Evolutionary conservation across 2,797 vertebrate species (phyloP), one percentile per base, ranked within the genome.

Genomic region (Mastacembelus armatus): DNA sequence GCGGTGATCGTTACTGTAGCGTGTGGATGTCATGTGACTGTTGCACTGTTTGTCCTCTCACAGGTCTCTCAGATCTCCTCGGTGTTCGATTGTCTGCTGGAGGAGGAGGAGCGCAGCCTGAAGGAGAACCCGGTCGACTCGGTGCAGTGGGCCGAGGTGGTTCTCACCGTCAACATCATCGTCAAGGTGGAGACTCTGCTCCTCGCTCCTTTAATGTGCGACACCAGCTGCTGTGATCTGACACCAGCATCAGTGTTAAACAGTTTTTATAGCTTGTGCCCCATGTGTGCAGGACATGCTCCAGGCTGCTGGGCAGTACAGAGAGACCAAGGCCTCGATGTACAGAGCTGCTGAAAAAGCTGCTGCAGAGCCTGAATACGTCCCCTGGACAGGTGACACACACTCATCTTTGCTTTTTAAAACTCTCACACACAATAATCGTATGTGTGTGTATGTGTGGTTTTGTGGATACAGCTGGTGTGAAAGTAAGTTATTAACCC

Each of bases 321-420:
- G 96, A 74, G 96, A 96, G n/a, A n/a, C n/a, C n/a, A n/a, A 94
- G 89, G 91, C 88, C 21, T 95, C 92, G 48, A 77, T 95, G 19
- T 99, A 98, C 82, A 92, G 92, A 91, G 92, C 86, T 2, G 91
- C 94, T 78, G 95, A 95, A 12, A 88, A 80, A 1, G 36, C 74
- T 12, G 84, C 91, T 52, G 73, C 89, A 19, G 97, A 98, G 62
- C 96, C 95, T 0, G 97, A 98, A 76, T 96, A 96, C 75, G 74
- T 98, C 83, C 97, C 97, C 0, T 99, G 97, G 98, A 99, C 97
- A 85, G 98, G 98, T 98, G 67, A 84, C 62, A 8, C 4, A n/a
- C n/a, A n/a, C n/a, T n/a, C n/a, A n/a, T n/a, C n/a, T n/a, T n/a
- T n/a, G n/a, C n/a, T n/a, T n/a, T n/a, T n/a, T n/a, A n/a, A n/a